A percentile compares a stretch with the other conserved stretches of the same genome.
Conservation (phyloP, 1,140 invertebrate species). For the Zaprionus africanus region DNA sequence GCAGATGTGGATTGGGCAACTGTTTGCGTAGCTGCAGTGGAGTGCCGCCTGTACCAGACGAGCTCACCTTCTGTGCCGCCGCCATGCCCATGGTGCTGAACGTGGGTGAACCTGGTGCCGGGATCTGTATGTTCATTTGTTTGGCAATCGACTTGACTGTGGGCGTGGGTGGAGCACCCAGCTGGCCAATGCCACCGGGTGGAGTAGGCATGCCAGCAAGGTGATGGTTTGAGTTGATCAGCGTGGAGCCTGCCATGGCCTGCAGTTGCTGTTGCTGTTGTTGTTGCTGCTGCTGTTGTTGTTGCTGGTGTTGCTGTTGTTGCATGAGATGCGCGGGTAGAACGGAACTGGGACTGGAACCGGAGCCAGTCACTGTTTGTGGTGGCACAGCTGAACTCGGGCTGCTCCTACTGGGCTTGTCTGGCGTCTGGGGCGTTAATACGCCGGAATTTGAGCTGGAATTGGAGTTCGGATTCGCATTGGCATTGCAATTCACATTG, state of each 20-base stretch:
- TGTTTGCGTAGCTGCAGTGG: conserved; percentile 79
- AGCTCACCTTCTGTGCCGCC: conserved; percentile 67
- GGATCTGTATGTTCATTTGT: conserved; percentile 81
- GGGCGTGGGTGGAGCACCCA: conserved; percentile 78
- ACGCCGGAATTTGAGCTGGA: conserved; percentile 29
- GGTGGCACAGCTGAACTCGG: conserved; percentile 8
- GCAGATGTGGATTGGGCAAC: conserved; percentile 81
- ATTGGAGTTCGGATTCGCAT: conserved; percentile 19
- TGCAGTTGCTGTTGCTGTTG: conserved; percentile 76
- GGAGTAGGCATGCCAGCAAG: conserved; percentile 56
- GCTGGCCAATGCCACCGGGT: conserved; percentile 54
- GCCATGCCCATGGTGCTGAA: conserved; percentile 81
- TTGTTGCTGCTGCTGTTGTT: conserved; percentile 64
- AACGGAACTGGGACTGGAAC: conserved; percentile 26
- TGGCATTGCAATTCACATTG: conserved; percentile 77
- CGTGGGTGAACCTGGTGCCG: conserved; percentile 66
- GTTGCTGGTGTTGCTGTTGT: conserved; percentile 51
- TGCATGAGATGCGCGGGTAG: conserved; percentile 53
- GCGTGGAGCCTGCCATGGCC: conserved; percentile 70
- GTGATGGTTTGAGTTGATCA: conserved; percentile 79
- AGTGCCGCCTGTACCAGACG: conserved; percentile 39
- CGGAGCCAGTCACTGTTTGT: conserved; percentile 9
- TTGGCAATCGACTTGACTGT: conserved; percentile 82
- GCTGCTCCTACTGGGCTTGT: conserved; percentile 65
- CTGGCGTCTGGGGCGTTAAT: conserved; percentile 60